Percentiles rank a stretch among this genome's conserved stretches.
Conservation (phyloP, 2,113 vertebrate genomes). For the Lycaon pictus region DNA sequence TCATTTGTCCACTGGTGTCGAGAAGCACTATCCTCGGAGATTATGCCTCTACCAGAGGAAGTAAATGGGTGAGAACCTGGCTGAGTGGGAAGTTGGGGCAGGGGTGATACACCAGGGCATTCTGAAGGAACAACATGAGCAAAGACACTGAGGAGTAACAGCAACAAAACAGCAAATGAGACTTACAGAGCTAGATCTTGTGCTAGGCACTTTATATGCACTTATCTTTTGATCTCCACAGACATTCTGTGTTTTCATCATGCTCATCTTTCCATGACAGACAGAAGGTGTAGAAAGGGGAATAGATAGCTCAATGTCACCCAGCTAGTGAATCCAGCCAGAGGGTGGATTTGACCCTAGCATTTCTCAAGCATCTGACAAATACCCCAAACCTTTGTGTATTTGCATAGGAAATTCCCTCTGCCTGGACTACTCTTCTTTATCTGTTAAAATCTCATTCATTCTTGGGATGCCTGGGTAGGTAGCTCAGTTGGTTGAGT, state of each 20-base stretch:
- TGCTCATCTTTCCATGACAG: neutral
- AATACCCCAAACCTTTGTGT: neutral
- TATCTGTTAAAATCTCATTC: neutral
- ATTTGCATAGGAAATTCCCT: neutral
- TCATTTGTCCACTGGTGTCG: accelerated
- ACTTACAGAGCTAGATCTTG: neutral
- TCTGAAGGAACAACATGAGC: neutral
- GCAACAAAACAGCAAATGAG: neutral
- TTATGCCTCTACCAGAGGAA: neutral
- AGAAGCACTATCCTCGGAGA: neutral
- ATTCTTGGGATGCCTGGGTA: neutral
- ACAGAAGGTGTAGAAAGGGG: neutral
- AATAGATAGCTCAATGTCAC: neutral
- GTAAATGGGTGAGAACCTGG: neutral
- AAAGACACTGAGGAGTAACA: neutral
- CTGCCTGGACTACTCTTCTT: neutral
- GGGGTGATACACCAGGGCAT: too few species aligned
- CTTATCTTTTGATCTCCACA: neutral
- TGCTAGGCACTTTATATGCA: neutral
- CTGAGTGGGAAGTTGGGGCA: neutral
- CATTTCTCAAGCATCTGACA: neutral
- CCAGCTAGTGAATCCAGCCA: neutral
- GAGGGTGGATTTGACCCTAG: neutral
- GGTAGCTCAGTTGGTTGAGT: neutral
- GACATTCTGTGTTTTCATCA: neutral